phyloP scores from a whole-genome alignment of 2,888 invertebrate genomes.

The Lagria hirta region DNA sequence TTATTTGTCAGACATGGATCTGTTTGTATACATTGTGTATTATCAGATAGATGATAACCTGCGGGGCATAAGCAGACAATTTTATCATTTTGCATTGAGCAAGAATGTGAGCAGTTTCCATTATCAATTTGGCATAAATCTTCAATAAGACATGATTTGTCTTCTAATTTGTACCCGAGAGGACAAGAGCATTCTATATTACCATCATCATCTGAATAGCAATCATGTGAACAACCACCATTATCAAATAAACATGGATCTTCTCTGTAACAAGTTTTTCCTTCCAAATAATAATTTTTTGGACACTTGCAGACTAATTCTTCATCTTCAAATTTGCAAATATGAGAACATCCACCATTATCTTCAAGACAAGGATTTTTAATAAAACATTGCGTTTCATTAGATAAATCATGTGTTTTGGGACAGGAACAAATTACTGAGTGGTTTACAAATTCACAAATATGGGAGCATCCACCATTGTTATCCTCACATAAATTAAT shows the following conservation, averaged over 20 bases:
- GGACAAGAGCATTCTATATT: conserved; percentile 56
- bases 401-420: conserved; percentile 52
- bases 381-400: conserved; percentile 49
- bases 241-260: conserved; percentile 50
- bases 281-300: conserved; percentile 46
- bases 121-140: conserved; percentile 52
- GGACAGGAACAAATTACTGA: conserved; percentile 60
- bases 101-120: conserved; percentile 62
- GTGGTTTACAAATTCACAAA: conserved; percentile 56
- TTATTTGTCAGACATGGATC: conserved; percentile 49
- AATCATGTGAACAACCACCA: conserved; percentile 48
- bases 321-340: conserved; percentile 57
- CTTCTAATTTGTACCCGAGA: conserved; percentile 39
- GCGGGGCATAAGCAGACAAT: conserved; percentile 58
- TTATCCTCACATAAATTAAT: conserved; percentile 56
- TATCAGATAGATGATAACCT: conserved; percentile 51
- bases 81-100: conserved; percentile 54
- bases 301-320: conserved; percentile 56
- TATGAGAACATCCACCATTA: conserved; percentile 66
- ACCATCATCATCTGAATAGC: conserved; percentile 36
- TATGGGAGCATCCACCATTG: conserved; percentile 63
- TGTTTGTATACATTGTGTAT: conserved; percentile 43
- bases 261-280: conserved; percentile 38
- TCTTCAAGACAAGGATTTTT: conserved; percentile 60
- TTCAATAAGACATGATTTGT: conserved; percentile 42